A percentile compares a stretch with the other conserved stretches of the same genome.
These are phyloP conservation scores for Phyllotreta striolata DNA, from an alignment of 2,888 invertebrate genomes.

Conservation along the genomic window DNA sequence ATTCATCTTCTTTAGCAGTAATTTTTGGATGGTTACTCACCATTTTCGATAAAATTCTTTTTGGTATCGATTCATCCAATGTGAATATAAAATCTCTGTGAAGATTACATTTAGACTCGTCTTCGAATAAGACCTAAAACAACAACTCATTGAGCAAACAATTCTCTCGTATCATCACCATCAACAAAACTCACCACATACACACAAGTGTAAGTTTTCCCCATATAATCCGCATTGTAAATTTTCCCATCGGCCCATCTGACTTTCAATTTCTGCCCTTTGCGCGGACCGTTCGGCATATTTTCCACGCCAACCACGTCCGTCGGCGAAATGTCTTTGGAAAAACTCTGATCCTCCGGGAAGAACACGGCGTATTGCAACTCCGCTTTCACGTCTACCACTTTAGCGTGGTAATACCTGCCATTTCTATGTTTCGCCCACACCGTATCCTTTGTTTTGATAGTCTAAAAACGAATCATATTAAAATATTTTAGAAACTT, in stretches of 20 bases:
- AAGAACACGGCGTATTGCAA: conserved; percentile 69
- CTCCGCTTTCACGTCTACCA: conserved; percentile 62
- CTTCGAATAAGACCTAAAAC: conserved; percentile 63
- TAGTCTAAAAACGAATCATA: conserved; percentile 5
- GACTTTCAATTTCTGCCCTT: conserved; percentile 64
- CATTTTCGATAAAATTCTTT: conserved; percentile 63
- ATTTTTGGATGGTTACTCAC: conserved; percentile 56
- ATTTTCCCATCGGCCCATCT: conserved; percentile 65
- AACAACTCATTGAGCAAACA: conserved; percentile 1
- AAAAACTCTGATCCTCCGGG: conserved; percentile 68
- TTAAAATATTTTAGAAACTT: neutral
- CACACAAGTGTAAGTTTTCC: conserved; percentile 57
- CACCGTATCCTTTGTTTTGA: conserved; percentile 59
- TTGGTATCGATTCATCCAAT: conserved; percentile 66
- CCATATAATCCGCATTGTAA: conserved; percentile 63
- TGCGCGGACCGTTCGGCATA: conserved; percentile 57
- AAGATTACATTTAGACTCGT: conserved; percentile 61
- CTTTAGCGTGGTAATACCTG: conserved; percentile 67
- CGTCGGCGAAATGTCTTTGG: conserved; percentile 66
- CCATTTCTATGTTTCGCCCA: conserved; percentile 70
- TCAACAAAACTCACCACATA: conserved; percentile 57
- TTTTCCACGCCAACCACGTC: conserved; percentile 62
- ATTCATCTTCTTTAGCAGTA: conserved; percentile 28
- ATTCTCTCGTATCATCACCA: neutral
- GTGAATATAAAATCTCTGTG: conserved; percentile 65